phyloP scores from a whole-genome alignment of 2,113 vertebrate genomes.

The Theropithecus gelada region DNA sequence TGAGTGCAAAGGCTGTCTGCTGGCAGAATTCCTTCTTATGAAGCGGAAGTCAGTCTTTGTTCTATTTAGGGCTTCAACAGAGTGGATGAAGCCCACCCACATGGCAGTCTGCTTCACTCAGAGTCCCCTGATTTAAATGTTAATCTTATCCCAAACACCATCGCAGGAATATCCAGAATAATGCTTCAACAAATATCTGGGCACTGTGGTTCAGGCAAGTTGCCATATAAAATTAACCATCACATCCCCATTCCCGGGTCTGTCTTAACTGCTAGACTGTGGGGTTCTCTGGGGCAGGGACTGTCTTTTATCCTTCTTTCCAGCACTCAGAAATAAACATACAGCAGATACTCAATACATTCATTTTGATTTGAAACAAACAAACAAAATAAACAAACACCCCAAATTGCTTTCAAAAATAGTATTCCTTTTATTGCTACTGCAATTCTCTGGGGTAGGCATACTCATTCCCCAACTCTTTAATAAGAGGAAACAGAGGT shows the following conservation, averaged over 20 bases:
- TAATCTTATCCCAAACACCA: not conserved
- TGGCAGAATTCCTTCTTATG: not conserved
- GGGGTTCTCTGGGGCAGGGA: not conserved
- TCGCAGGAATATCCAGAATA: not conserved
- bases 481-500: not conserved
- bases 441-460: rapidly evolving
- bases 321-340: not conserved
- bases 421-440: not conserved
- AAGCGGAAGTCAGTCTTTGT: not conserved
- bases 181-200: not conserved
- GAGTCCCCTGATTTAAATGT: not conserved
- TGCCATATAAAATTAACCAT: not conserved
- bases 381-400: not conserved
- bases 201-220: not conserved
- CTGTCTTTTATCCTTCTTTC: not conserved
- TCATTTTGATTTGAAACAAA: not conserved
- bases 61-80: not conserved
- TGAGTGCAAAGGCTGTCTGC: not conserved
- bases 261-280: not conserved
- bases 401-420: not conserved
- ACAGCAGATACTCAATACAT: not conserved
- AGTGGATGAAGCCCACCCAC: not conserved
- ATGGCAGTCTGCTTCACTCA: not conserved
- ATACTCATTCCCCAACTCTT: not conserved
- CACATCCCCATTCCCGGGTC: not conserved